Evolutionary conservation across 2,888 invertebrate species (phyloP), one percentile per base, ranked within the genome.

Genomic region (Heliconius ethilla): DNA sequence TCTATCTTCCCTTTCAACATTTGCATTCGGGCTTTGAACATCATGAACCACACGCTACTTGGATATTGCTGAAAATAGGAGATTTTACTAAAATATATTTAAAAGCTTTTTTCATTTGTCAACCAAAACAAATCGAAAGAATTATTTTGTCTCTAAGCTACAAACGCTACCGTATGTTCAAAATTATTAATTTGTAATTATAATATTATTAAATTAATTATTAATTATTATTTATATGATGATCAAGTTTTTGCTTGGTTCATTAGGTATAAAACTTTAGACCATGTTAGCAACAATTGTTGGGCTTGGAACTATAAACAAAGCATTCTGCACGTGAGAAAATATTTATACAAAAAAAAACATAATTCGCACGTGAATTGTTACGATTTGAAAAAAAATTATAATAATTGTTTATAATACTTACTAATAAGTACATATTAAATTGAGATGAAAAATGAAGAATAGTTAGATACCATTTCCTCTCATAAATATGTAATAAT

Each of bases 41-140:
- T 98, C 55, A 99, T 93, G 91, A 98, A 98, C 96, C 99, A 97
- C 2, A 98, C 98, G 69, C 99, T 98, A 59, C 96, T 95, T 1
- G 97, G 97, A 87, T 97, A 97, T 73, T 95, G 91, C 95, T 96
- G 89, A 33, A 33, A 33, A 33, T 7, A 33, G 33, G 27, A 29
- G 6, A 18, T 51, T 51, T 51, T 22, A 51, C 18, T 51, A 51
- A 51, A 51, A 51, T 51, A 51, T 18, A 51, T 51, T 51, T 51
- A 51, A 18, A 51, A 18, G 18, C 7, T 51, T 18, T 51, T 7
- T 51, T 18, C 6, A 51, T 51, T 51, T 51, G 51, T 51, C 51
- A 51, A 18, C 18, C 18, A 51, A 51, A 51, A 15, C 7, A 15
- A 45, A 45, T 13, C 45, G 15, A 15, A 15, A 15, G 4, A 40